Evolutionary conservation across 1,140 invertebrate genomes (phyloP), one percentile per base, ranked within the genome.

Genomic region (Lethrus apterus): DNA sequence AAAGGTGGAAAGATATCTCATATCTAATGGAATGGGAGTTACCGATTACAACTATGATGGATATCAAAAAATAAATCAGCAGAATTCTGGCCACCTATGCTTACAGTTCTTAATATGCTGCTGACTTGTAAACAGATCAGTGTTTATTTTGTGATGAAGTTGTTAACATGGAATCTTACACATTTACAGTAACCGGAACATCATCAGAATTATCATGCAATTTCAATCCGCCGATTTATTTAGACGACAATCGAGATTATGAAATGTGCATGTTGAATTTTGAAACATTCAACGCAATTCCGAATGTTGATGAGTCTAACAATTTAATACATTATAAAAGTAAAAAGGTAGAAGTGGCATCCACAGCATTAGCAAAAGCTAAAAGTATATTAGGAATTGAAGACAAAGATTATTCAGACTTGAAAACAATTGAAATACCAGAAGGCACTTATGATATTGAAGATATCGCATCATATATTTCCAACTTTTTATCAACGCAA

Each of bases 1-100:
- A 15, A 52, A 62, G 17, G n/a, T 63, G 2, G 23, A 57, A 11
- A 36, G 51, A 8, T 65, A 64, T 55, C 31, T 61, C 19, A 8
- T 7, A 15, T 11, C n/a, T 9, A 29, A 38, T 19, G 38, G 41
- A 14, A 46, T n/a, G 14, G n/a, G 15, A 35, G 21, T 44, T 24
- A 45, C 10, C 18, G 34, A 46, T 45, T 49, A 49, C 31, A 49
- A 49, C 21, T 48, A 43, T 32, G 17, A 9, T 9, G 17, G 13
- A 5, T 11, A 23, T 10, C 45, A 46, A 31, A 30, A 8, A 5
- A 31, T 48, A 17, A 45, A 49, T 31, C 8, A 26, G n/a, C 23
- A 43, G 4, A 49, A 46, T 24, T 49, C 41, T 24, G 47, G 47
- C n/a, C 47, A 49, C 29, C 19, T 49, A 49, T 41, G 35, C 17